Conservation (phyloP, 1,140 invertebrate genomes). For the Ceratina japonica region DNA sequence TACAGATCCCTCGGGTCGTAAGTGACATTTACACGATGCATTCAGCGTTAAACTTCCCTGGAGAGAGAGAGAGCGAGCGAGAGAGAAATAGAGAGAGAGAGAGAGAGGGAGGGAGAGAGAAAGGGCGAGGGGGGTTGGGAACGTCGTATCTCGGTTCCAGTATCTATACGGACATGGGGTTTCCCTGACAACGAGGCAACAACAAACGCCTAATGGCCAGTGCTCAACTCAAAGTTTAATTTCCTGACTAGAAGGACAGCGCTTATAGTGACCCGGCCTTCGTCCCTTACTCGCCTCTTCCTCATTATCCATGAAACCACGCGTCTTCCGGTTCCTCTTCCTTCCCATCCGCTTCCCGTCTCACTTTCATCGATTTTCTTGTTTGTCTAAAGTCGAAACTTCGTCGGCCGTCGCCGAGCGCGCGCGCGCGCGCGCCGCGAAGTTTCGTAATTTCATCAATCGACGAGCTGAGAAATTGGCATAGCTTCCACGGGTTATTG, state of each 20-base stretch:
- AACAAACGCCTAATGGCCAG: conserved; percentile 78
- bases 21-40: conserved; percentile 73
- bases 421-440: neutral
- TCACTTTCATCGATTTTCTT: neutral
- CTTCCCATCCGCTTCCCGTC: neutral
- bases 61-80: conserved; percentile 30
- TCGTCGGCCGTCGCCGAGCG: neutral
- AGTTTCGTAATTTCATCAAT: conserved; percentile 11
- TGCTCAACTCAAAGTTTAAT: conserved; percentile 77
- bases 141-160: conserved; percentile 75
- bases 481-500: conserved; percentile 49
- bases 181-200: conserved; percentile 76
- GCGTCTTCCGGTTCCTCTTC: neutral
- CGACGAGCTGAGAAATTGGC: conserved; percentile 26
- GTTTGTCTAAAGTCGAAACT: neutral
- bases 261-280: conserved; percentile 68
- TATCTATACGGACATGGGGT: conserved; percentile 73
- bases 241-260: conserved; percentile 74
- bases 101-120: conserved; percentile 44
- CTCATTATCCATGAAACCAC: neutral
- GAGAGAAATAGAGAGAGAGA: neutral
- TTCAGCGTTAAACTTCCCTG: conserved; percentile 67
- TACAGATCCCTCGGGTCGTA: conserved; percentile 60
- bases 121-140: conserved; percentile 49
- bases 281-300: conserved; percentile 30